These are phyloP conservation scores for Eudyptes chrysolophus DNA, from an alignment of 2,113 vertebrate genomes.

Conservation along the genomic window DNA sequence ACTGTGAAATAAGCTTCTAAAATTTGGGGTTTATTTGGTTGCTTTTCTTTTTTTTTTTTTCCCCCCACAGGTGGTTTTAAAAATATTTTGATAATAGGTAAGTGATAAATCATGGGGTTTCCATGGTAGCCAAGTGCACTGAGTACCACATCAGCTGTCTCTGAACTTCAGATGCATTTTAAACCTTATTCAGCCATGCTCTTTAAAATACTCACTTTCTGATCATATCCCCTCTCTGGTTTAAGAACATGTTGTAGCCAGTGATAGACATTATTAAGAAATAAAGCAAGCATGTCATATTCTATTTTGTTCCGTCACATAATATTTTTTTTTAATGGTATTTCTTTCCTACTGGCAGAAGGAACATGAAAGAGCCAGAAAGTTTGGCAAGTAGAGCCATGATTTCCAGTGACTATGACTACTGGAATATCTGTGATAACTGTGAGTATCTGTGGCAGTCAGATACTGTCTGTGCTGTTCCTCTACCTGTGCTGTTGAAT, in stretches of 20 bases:
- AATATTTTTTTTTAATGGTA: not conserved
- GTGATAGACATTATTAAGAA: not conserved
- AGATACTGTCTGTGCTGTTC: not conserved
- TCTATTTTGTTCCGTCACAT: not conserved
- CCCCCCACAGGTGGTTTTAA: not conserved
- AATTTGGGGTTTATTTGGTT: not conserved
- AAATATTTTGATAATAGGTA: not conserved
- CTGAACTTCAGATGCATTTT: not conserved
- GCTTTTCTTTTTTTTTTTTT: too few relatives aligned
- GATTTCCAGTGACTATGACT: not conserved
- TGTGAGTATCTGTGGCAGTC: not conserved
- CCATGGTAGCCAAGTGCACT: not conserved
- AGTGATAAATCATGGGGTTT: not conserved
- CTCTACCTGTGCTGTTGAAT: not conserved
- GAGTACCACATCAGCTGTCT: not conserved
- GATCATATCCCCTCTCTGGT: not conserved
- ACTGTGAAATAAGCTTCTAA: not conserved
- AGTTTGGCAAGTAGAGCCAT: not conserved
- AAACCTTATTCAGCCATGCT: not conserved
- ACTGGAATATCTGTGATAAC: not conserved
- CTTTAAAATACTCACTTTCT: not conserved
- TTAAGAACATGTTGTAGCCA: not conserved
- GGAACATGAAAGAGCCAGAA: not conserved
- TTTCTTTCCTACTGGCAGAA: not conserved
- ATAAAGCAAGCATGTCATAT: not conserved